phyloP scores from a whole-genome alignment of 2,888 invertebrate species.

The Elegia similella region DNA sequence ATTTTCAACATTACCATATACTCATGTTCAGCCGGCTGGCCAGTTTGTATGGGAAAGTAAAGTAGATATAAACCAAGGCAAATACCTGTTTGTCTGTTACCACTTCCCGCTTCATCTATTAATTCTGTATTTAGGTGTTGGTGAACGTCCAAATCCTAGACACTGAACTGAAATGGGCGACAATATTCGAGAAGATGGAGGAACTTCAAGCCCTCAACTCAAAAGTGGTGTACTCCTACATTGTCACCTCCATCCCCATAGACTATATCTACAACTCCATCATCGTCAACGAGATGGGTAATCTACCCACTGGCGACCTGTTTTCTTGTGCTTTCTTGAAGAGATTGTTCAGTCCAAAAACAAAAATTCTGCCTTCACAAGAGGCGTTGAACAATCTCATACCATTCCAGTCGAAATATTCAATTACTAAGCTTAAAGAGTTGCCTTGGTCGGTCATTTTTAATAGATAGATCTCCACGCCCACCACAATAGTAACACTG shows the following conservation, averaged over 20 bases:
- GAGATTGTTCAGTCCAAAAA: slow-evolving; percentile 30
- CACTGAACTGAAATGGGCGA: slow-evolving; percentile 43
- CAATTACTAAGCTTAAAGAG: slow-evolving; percentile 51
- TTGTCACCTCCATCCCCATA: slow-evolving; percentile 56
- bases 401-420: slow-evolving; percentile 49
- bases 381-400: slow-evolving; percentile 33
- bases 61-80: no score
- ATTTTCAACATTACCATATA: no score
- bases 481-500: no score
- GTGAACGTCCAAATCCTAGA: slow-evolving; percentile 64
- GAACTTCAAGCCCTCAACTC: slow-evolving; percentile 39
- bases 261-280: slow-evolving; percentile 64
- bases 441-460: slow-evolving; percentile 74
- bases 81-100: no score
- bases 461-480: slow-evolving; percentile 36
- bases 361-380: slow-evolving; percentile 35
- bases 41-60: no score
- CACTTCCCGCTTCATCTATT: no score
- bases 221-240: slow-evolving; percentile 62
- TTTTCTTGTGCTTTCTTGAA: slow-evolving; percentile 32
- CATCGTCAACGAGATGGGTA: slow-evolving; percentile 38
- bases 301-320: slow-evolving; percentile 30
- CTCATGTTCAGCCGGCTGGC: no score
- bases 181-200: slow-evolving; percentile 61
- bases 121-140: slow-evolving; percentile 58